Conservation (phyloP, 2,113 vertebrate genomes). For the Tragelaphus strepsiceros region DNA sequence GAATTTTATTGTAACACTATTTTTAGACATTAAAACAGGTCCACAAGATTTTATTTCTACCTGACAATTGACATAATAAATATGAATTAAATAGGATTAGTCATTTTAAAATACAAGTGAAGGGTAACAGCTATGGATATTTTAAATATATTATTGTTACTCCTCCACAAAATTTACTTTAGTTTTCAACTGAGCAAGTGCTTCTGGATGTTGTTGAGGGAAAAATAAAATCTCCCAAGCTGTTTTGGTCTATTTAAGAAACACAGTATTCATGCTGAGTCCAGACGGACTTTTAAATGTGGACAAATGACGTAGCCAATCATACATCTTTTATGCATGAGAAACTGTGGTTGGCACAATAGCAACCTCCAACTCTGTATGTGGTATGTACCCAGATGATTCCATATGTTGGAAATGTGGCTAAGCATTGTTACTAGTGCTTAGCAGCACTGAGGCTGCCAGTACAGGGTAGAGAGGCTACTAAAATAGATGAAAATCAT, state of each 20-base stretch:
- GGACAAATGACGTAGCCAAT: background rate
- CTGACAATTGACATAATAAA: constrained; percentile 52
- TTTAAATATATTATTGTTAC: constrained; percentile 50
- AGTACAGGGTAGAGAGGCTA: background rate
- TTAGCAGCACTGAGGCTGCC: background rate
- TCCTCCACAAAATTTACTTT: constrained; percentile 44
- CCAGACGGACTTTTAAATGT: background rate
- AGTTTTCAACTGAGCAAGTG: constrained; percentile 34
- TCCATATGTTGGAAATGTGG: background rate
- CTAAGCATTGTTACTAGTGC: background rate
- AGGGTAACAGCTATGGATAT: background rate
- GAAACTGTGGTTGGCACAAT: background rate
- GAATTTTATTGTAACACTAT: constrained; percentile 40
- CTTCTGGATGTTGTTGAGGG: constrained; percentile 38
- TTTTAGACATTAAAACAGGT: constrained; percentile 53
- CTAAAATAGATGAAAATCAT: background rate
- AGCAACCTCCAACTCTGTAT: background rate
- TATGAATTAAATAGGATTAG: constrained; percentile 35
- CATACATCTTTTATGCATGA: background rate
- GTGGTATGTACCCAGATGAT: background rate
- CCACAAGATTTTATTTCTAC: constrained; percentile 15
- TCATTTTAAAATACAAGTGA: constrained; percentile 54
- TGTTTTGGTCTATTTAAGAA: background rate
- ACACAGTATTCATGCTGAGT: background rate
- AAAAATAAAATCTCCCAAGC: constrained; percentile 25